Evolutionary conservation across 2,888 invertebrate genomes (phyloP), one percentile per base, ranked within the genome.

Genomic region (Plagodis pulveraria): DNA sequence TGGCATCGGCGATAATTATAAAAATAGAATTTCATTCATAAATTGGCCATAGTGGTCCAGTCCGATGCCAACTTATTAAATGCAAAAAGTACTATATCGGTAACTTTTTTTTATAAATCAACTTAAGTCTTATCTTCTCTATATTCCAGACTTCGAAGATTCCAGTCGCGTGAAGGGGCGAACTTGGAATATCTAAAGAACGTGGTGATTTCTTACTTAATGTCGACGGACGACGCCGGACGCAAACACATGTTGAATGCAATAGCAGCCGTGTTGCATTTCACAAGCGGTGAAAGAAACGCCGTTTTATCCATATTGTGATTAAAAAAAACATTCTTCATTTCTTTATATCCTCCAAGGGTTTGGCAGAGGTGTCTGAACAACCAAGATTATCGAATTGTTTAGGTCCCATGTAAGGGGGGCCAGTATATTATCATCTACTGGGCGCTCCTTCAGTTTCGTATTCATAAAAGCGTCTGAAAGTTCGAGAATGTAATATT

Each of bases 161-260:
- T 94, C 69, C 96, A 96, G 73, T 96, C 96, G 2, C 93, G 97
- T 0, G 97, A 97, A 84, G 96, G 96, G 6, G 97, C 97, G 0
- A 98, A 98, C 85, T 86, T 98, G 42, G 98, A 98, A 81, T 98
- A 98, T 80, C 84, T 98, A 57, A 98, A 98, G 84, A 98, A 98
- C 86, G 98, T 98, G 5, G 95, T 98, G 52, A 94, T 97, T 53
- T 96, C 97, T 63, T 98, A 96, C 79, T 90, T 98, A 38, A 93
- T 95, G 58, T 95, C 96, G 1, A 93, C 93, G 0, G 96, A 96
- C 81, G 83, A 92, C 38, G 94, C 94, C 2, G 96, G 96, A 0
- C 94, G 96, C 59, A 94, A 94, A 38, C 97, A 97, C 77, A 98
- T 98, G 97, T 83, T 98, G 12, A 98, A 98, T 85, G 98, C 98